Evolutionary conservation across 2,113 vertebrate genomes (phyloP).

Genomic region (Oxygymnocypris stewartii): DNA sequence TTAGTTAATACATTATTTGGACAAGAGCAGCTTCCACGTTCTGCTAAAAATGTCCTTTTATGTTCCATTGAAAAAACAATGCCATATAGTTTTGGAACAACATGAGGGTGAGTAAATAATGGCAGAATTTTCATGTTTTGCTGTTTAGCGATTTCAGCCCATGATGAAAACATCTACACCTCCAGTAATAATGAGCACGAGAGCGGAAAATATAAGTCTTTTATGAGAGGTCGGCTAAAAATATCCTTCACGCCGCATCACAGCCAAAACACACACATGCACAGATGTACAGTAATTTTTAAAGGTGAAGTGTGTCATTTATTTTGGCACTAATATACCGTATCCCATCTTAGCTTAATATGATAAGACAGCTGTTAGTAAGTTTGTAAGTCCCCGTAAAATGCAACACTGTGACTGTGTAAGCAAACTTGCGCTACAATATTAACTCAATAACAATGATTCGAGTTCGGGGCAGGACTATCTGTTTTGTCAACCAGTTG

Average conservation of each 20-base stretch:
- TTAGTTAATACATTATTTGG: neutral
- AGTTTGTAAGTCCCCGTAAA: no score
- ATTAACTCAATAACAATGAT: neutral
- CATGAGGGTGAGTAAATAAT: neutral
- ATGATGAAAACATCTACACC: neutral
- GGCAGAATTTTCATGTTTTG: neutral
- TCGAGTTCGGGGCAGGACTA: no score
- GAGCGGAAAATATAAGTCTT: constrained; percentile 1
- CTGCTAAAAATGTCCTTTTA: neutral
- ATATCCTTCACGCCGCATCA: neutral
- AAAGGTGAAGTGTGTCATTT: neutral
- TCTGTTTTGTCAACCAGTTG: no score
- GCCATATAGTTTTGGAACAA: neutral
- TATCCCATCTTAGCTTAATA: neutral
- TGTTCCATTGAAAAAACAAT: neutral
- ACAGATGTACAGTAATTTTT: neutral
- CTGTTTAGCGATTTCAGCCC: neutral
- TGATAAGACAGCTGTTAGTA: neutral
- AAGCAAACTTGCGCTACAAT: neutral
- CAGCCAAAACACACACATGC: neutral
- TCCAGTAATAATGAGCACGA: neutral
- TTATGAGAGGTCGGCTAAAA: neutral
- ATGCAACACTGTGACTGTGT: neutral
- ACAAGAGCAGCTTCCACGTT: neutral
- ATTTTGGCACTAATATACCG: neutral